A percentile compares a stretch with the other conserved stretches of the same genome.
These are phyloP conservation scores for Sphaeridia pumilis DNA, from an alignment of 2,888 invertebrate genomes.

Conservation along the genomic window DNA sequence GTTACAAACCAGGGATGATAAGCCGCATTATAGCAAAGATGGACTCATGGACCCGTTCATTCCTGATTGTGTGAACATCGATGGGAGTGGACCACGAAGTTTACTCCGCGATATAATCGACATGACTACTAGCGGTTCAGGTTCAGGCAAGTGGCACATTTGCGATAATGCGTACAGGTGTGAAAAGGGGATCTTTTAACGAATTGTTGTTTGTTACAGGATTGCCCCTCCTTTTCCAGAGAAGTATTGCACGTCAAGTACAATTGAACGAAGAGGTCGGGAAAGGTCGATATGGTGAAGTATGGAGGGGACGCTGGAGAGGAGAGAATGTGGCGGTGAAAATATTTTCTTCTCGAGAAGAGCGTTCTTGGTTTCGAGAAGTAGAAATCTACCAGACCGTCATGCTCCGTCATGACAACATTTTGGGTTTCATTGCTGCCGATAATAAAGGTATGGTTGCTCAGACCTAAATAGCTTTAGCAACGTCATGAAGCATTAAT, in stretches of 20 bases:
- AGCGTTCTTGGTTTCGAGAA: conserved; percentile 95
- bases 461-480: too few species aligned
- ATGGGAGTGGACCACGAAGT: conserved; percentile 29
- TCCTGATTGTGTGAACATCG: conserved; percentile 48
- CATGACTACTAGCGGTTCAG: conserved; percentile 87
- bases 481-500: too few species aligned
- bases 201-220: too few species aligned
- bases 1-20: conserved; percentile 40
- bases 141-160: conserved; percentile 56
- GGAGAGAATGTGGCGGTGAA: conserved; percentile 98
- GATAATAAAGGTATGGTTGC: conserved; percentile 93
- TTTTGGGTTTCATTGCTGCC: conserved; percentile 95
- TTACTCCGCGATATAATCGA: conserved; percentile 81
- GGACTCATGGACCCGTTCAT: conserved; percentile 43
- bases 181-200: too few species aligned
- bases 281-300: conserved; percentile 91
- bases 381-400: conserved; percentile 98
- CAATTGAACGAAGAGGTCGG: conserved; percentile 87
- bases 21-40: conserved; percentile 38
- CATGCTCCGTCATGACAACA: conserved; percentile 95
- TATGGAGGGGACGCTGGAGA: conserved; percentile 92
- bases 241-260: conserved; percentile 93
- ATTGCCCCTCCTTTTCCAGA: conserved; percentile 81
- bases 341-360: conserved; percentile 93
- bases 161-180: not conserved